A percentile compares a stretch with the other conserved stretches of the same genome.
phyloP scores from a whole-genome alignment of 64 coral and sea anemone genomes.

The Orbicella faveolata region DNA sequence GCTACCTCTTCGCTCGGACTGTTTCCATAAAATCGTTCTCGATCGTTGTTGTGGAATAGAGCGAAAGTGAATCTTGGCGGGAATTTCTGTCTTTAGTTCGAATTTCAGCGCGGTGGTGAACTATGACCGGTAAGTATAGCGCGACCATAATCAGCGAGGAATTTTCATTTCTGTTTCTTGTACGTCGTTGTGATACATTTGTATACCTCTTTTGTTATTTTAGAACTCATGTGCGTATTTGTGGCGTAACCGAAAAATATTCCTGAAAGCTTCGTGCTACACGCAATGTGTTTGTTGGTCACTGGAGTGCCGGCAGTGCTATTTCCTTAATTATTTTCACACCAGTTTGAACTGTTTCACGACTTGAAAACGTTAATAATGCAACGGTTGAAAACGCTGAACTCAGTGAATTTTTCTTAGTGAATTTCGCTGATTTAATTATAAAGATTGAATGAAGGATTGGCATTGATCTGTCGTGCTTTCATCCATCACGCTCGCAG shows the following conservation, averaged over 20 bases:
- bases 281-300: neutral
- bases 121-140: conserved; percentile 43
- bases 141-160: neutral
- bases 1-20: neutral
- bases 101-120: conserved; percentile 6
- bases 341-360: neutral
- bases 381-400: neutral
- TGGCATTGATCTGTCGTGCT: too few relatives aligned
- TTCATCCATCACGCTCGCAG: neutral
- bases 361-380: neutral
- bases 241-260: neutral
- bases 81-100: neutral
- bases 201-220: neutral
- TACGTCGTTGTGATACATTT: neutral
- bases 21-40: neutral
- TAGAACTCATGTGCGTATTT: neutral
- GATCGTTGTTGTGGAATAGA: neutral
- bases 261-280: neutral
- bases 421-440: neutral
- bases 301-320: neutral
- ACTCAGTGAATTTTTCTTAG: neutral
- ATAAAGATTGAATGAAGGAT: too few relatives aligned
- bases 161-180: neutral
- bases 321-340: conserved; percentile 1
- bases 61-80: neutral